phyloP scores from a whole-genome alignment of 2,888 invertebrate species.

The Caenorhabditis imperialis region DNA sequence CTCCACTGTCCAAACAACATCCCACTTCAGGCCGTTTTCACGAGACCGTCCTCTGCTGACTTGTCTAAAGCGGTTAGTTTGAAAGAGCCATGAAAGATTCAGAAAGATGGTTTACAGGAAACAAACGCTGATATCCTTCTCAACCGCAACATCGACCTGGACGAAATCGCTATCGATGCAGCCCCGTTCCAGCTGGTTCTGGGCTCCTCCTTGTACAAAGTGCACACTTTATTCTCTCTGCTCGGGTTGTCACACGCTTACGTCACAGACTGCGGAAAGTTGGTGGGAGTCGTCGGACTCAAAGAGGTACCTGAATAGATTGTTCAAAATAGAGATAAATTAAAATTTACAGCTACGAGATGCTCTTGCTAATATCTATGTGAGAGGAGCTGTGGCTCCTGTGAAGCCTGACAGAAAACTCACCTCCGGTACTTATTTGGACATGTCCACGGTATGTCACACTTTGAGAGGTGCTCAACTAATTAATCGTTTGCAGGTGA shows the following conservation, averaged over 20 bases:
- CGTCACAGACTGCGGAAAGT: constrained; percentile 67
- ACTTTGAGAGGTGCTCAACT: not conserved
- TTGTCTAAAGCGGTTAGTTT: constrained; percentile 41
- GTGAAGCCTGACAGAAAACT: constrained; percentile 57
- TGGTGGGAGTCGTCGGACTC: constrained; percentile 68
- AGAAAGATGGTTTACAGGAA: constrained; percentile 50
- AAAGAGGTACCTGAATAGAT: constrained; percentile 61
- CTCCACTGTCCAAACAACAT: constrained; percentile 66
- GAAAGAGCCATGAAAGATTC: too few species aligned
- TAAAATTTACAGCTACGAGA: constrained; percentile 60
- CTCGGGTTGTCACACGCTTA: constrained; percentile 70
- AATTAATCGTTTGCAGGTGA: constrained; percentile 5
- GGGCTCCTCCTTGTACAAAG: constrained; percentile 67
- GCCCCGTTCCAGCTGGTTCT: constrained; percentile 70
- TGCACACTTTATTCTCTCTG: constrained; percentile 69
- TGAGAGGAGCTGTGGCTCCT: constrained; percentile 63
- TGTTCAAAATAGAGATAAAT: not conserved
- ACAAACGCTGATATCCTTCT: constrained; percentile 57
- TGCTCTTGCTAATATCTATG: constrained; percentile 66
- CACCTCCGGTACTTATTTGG: constrained; percentile 52
- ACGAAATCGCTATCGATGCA: constrained; percentile 67
- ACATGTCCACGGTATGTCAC: constrained; percentile 16
- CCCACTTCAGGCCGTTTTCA: constrained; percentile 65
- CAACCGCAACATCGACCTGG: constrained; percentile 62
- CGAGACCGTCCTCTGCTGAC: constrained; percentile 54